A percentile compares a stretch with the other conserved stretches of the same genome.
These are phyloP conservation scores for Atlantisia rogersi DNA, from an alignment of 2,113 vertebrate genomes.

Conservation along the genomic window DNA sequence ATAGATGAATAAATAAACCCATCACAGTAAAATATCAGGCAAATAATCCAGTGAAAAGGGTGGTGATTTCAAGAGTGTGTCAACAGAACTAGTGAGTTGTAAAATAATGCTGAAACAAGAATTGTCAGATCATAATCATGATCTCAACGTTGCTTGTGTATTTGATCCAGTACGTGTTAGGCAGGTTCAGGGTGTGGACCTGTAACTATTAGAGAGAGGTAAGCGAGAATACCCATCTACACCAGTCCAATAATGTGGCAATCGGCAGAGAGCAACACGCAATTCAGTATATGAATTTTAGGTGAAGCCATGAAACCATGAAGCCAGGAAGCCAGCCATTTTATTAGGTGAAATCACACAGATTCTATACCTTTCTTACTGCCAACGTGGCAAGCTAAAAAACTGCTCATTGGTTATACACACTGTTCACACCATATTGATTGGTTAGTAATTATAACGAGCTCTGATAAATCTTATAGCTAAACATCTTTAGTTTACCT, in stretches of 20 bases:
- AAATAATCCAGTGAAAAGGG: neutral
- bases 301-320: too few relatives aligned
- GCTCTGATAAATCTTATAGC: too few relatives aligned
- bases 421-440: too few relatives aligned
- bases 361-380: too few relatives aligned
- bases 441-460: too few relatives aligned
- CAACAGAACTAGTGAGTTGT: neutral
- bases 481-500: too few relatives aligned
- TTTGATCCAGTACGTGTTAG: neutral
- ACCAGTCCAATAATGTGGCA: neutral
- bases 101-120: neutral
- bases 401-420: too few relatives aligned
- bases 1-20: neutral
- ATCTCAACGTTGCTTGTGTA: neutral
- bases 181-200: neutral
- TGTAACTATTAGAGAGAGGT: neutral
- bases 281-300: too few relatives aligned
- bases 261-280: too few relatives aligned
- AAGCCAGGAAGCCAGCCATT: too few relatives aligned
- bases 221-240: neutral
- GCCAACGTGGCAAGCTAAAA: too few relatives aligned
- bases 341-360: too few relatives aligned
- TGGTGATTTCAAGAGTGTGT: neutral
- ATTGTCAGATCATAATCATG: neutral
- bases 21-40: neutral